Conservation (phyloP, 1,140 invertebrate genomes). For the Varroa destructor region DNA sequence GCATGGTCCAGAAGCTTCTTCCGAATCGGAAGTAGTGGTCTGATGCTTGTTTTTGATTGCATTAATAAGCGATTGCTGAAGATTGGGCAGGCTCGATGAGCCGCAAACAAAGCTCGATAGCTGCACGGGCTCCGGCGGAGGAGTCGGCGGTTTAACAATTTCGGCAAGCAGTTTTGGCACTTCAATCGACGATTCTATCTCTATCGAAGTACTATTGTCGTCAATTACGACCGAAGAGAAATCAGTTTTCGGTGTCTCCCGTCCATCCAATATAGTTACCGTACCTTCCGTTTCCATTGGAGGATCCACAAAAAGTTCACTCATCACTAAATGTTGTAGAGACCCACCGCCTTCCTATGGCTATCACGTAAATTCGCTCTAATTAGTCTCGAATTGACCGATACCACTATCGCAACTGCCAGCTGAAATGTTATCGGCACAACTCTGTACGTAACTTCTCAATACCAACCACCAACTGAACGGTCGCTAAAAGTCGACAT, state of each 20-base stretch:
- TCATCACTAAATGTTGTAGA: background rate
- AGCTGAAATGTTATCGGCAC: no score
- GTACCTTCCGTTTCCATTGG: conserved; percentile 13
- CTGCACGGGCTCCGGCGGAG: conserved; percentile 14
- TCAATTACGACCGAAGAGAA: background rate
- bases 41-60: conserved; percentile 20
- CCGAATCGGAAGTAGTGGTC: background rate
- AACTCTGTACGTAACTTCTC: no score
- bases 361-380: no score
- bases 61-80: conserved; percentile 1
- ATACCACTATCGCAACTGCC: no score
- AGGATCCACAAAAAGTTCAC: conserved; percentile 6
- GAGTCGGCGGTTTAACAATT: conserved; percentile 23
- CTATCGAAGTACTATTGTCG: background rate
- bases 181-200: background rate
- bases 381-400: no score
- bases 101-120: background rate
- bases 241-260: background rate
- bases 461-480: no score
- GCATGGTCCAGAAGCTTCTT: background rate
- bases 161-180: conserved; percentile 9
- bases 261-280: no score
- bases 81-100: background rate
- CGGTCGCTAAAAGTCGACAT: no score
- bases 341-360: no score